Evolutionary conservation across 2,888 invertebrate species (phyloP).

Genomic region (Theretra japonica): DNA sequence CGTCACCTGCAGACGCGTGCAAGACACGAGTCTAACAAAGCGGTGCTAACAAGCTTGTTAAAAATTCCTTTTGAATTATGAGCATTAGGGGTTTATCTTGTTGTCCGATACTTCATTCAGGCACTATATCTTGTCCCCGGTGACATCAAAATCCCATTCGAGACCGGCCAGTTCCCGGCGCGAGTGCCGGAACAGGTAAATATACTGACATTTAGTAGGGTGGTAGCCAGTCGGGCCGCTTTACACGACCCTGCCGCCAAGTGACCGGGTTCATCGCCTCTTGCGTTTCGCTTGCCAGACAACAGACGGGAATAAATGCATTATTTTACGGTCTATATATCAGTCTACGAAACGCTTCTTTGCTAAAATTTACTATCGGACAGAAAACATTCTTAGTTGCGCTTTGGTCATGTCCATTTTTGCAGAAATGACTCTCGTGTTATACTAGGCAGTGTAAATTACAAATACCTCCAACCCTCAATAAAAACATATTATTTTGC

Average conservation of each 20-base stretch:
- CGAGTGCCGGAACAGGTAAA: background rate
- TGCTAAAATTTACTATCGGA: background rate
- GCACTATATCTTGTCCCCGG: background rate
- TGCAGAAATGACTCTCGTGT: no score
- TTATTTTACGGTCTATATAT: constrained; percentile 6
- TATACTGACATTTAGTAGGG: constrained; percentile 22
- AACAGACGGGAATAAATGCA: constrained; percentile 6
- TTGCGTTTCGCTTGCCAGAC: background rate
- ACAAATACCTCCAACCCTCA: background rate
- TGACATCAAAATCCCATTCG: background rate
- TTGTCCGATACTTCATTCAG: background rate
- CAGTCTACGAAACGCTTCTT: background rate
- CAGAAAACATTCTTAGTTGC: background rate
- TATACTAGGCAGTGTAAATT: background rate
- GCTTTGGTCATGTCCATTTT: no score
- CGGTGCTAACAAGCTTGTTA: background rate
- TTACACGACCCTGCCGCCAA: background rate
- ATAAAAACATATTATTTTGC: background rate
- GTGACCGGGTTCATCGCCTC: constrained; percentile 17
- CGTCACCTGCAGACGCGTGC: background rate
- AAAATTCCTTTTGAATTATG: background rate
- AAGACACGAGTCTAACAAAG: background rate
- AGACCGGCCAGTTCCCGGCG: background rate
- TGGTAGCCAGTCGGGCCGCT: background rate
- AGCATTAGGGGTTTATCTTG: background rate